Evolutionary conservation across 2,797 vertebrate species (phyloP), one percentile per base, ranked within the genome.

Genomic region (Xiphophorus birchmanni): DNA sequence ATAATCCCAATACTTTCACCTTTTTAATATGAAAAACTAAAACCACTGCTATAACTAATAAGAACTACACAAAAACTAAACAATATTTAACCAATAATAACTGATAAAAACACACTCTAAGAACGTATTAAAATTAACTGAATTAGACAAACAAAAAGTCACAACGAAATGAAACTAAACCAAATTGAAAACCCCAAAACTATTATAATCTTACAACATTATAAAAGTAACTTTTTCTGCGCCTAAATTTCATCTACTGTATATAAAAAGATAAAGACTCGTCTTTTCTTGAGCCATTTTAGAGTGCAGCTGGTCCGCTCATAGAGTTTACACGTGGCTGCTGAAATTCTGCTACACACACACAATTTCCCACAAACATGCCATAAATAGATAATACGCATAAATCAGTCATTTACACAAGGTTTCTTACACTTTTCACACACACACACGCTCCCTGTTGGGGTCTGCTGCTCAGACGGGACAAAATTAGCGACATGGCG

Each of bases 401-500:
- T 40, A 56, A 71, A 80, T 82, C 76, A 18, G 69, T 75, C 72
- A 58, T 26, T 78, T 15, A n/a, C 76, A 75, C 37, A 75, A 32
- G 17, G 73, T 23, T 52, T 48, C 44, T 52, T 32, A 42, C 72
- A 75, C 35, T 23, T 80, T 77, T 58, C 47, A 75, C 73, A 82
- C 67, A 44, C 44, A 63, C 80, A 76, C 76, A 84, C 37, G 5
- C 65, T 42, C 54, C 74, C 73, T 81, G 58, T 84, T 1, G 3
- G 78, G 65, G 60, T 26, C 79, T 21, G 73, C 60, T 47, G 29
- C 78, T 75, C 11, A 13, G 45, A 84, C 78, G 42, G 90, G 93
- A 92, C 84, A 73, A 86, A 95, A 94, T 92, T 90, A 92, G 90
- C 87, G 90, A 94, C 94, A 91, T 29, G 85, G 86, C 13, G 77